These are phyloP conservation scores for Hymenopus coronatus DNA, from an alignment of 2,888 invertebrate species.

Conservation along the genomic window DNA sequence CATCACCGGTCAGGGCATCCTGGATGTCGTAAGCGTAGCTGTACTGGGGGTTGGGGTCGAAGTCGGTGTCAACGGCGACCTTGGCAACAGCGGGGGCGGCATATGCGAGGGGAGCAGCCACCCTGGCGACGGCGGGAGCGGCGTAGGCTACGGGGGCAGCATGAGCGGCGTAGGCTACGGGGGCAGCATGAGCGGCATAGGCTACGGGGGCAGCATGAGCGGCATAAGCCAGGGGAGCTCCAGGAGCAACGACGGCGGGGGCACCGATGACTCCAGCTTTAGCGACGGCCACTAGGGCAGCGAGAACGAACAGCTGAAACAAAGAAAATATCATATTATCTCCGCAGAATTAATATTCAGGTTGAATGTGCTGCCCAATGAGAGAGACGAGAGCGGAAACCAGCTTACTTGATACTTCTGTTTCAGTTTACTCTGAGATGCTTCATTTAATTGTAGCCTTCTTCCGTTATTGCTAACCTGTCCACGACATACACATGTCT, in stretches of 20 bases:
- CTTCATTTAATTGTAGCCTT: background rate
- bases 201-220: constrained; percentile 2
- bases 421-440: too few relatives aligned
- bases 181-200: constrained; percentile 46
- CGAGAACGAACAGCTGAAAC: constrained; percentile 28
- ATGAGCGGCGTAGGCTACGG: constrained; percentile 42
- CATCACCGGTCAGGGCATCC: constrained; percentile 33
- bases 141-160: constrained; percentile 37
- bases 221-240: constrained; percentile 18
- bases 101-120: constrained; percentile 22
- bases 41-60: constrained; percentile 35
- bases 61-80: constrained; percentile 30
- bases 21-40: constrained; percentile 33
- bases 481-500: background rate
- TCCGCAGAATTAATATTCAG: too few relatives aligned
- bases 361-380: too few relatives aligned
- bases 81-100: constrained; percentile 35
- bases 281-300: constrained; percentile 34
- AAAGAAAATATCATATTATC: background rate
- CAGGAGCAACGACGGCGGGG: constrained; percentile 29
- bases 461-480: background rate
- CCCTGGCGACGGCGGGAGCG: constrained; percentile 24
- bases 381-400: background rate
- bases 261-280: constrained; percentile 29
- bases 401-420: background rate